These are phyloP conservation scores for Parnassius apollo DNA, from an alignment of 2,888 invertebrate species.

Conservation along the genomic window DNA sequence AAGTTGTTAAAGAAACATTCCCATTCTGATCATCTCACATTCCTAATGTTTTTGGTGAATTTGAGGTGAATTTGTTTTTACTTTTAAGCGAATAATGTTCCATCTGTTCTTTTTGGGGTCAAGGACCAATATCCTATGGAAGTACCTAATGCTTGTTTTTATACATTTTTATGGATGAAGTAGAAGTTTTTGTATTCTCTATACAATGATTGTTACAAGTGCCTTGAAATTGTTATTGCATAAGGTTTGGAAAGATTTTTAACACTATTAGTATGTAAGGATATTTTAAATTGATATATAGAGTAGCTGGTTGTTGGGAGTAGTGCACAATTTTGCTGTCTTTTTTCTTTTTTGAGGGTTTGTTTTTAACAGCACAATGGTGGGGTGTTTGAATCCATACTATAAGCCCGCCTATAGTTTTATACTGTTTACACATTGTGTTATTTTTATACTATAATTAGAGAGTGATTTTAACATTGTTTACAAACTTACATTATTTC, in stretches of 20 bases:
- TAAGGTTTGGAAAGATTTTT: conserved; percentile 15
- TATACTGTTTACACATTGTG: no score
- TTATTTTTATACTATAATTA: no score
- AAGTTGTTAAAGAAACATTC: no score
- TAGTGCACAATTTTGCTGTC: conserved; percentile 1
- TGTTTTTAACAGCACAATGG: not conserved
- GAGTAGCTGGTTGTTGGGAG: conserved; percentile 18
- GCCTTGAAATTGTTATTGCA: conserved; percentile 16
- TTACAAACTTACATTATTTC: no score
- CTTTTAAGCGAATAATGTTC: not conserved
- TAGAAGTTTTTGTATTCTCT: conserved; percentile 2
- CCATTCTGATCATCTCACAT: no score
- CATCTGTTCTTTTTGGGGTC: not conserved
- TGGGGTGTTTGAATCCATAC: not conserved
- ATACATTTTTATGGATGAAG: conserved; percentile 8
- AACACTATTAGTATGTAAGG: conserved; percentile 12
- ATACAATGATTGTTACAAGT: conserved; percentile 10
- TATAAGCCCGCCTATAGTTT: no score
- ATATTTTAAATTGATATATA: conserved; percentile 7
- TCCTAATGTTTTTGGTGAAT: no score
- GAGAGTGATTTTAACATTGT: no score
- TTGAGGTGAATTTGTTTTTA: no score
- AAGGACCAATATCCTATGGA: not conserved
- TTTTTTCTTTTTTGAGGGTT: conserved; percentile 9
- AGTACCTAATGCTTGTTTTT: conserved; percentile 6